Percentiles rank a stretch among this genome's conserved stretches.
Evolutionary conservation across 2,113 vertebrate genomes (phyloP).

Genomic region (Acrocephalus kingi): DNA sequence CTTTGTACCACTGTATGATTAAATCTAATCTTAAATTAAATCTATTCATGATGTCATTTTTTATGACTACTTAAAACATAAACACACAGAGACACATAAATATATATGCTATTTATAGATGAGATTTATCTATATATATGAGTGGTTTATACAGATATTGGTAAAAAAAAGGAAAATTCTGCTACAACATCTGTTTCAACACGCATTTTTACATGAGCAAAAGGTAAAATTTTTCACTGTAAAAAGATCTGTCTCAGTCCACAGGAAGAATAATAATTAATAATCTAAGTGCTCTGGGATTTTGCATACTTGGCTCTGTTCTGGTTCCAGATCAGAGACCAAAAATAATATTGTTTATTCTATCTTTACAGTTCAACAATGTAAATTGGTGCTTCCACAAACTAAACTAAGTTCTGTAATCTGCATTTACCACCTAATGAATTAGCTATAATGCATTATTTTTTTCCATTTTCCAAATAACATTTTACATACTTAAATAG

Average conservation of each 20-base stretch:
- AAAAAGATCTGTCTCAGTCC: background rate
- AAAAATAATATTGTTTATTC: background rate
- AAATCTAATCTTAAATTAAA: background rate
- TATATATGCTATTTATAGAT: background rate
- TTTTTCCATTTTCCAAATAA: background rate
- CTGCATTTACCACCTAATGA: background rate
- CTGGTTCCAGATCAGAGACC: background rate
- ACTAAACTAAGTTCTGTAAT: background rate
- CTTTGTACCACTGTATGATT: background rate
- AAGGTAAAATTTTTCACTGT: background rate
- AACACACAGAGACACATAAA: background rate
- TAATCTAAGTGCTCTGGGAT: background rate
- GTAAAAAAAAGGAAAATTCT: background rate
- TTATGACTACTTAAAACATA: background rate
- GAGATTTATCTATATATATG: background rate
- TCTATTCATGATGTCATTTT: background rate
- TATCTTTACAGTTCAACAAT: background rate
- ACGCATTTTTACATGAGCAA: background rate
- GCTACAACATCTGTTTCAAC: background rate
- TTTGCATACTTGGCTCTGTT: background rate
- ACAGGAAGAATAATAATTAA: background rate
- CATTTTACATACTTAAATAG: background rate
- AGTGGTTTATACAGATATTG: background rate
- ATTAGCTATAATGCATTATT: background rate
- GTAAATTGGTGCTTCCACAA: background rate